Evolutionary conservation across 2,113 vertebrate genomes (phyloP).

Genomic region (Aramus guarauna): DNA sequence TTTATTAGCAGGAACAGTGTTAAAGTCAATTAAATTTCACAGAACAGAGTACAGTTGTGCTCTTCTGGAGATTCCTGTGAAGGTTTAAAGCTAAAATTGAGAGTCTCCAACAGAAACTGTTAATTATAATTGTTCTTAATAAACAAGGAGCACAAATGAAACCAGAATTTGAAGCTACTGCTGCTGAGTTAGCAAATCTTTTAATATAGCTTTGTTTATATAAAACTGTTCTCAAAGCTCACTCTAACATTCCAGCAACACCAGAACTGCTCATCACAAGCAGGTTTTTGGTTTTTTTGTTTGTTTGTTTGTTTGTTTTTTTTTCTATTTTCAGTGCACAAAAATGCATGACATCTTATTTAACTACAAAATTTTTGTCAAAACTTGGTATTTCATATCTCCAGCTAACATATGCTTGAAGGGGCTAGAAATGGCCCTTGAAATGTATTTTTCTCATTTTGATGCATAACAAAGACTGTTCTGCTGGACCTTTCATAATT

Average conservation of each 20-base stretch:
- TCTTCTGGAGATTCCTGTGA: constrained; percentile 55
- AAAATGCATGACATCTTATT: not conserved
- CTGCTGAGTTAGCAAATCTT: not conserved
- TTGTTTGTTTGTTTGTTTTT: not conserved
- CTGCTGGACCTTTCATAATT: not conserved
- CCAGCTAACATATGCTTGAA: not conserved
- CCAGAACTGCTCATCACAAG: not conserved
- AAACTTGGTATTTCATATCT: not conserved
- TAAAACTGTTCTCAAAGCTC: not conserved
- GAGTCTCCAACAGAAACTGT: constrained; percentile 45
- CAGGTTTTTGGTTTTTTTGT: too few relatives aligned
- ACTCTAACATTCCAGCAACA: not conserved
- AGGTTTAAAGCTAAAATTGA: constrained; percentile 55
- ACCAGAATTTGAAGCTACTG: constrained; percentile 16
- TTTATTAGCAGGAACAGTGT: constrained; percentile 49
- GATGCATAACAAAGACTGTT: not conserved
- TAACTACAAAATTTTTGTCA: not conserved
- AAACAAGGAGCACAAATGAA: constrained; percentile 42
- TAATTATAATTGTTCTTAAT: constrained; percentile 65
- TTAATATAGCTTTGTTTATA: not conserved
- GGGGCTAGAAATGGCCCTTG: not conserved
- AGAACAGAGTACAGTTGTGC: constrained; percentile 44
- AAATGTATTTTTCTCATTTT: not conserved
- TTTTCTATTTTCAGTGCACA: not conserved
- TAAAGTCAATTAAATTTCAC: constrained; percentile 66